Evolutionary conservation across 2,113 vertebrate genomes (phyloP).

Genomic region (Ictidomys tridecemlineatus): DNA sequence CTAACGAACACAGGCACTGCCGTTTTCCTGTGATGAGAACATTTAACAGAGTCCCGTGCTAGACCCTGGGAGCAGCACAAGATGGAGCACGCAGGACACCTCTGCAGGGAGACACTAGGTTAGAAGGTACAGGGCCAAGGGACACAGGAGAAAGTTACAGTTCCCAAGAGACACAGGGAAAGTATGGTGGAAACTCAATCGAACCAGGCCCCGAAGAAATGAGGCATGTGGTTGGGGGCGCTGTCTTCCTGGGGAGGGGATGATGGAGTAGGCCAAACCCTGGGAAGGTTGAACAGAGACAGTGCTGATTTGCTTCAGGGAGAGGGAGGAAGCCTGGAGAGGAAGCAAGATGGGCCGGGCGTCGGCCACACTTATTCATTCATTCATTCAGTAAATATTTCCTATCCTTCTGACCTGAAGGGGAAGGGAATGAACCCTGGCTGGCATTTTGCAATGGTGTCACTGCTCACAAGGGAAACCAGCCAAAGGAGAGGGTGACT

Average conservation of each 20-base stretch:
- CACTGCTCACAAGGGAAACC: background rate
- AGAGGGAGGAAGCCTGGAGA: background rate
- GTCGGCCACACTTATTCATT: too few relatives aligned
- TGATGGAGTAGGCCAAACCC: background rate
- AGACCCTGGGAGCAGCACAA: background rate
- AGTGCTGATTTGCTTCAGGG: background rate
- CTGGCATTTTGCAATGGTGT: background rate
- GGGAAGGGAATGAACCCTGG: background rate
- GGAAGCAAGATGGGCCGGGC: background rate
- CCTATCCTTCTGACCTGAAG: background rate
- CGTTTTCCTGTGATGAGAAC: background rate
- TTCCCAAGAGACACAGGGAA: background rate
- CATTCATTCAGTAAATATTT: background rate
- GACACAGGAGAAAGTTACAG: background rate
- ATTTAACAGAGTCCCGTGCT: background rate
- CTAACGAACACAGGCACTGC: background rate
- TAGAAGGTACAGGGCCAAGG: background rate
- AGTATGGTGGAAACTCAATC: background rate
- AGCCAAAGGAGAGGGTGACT: background rate
- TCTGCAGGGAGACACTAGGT: background rate
- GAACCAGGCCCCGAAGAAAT: background rate
- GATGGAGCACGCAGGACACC: background rate
- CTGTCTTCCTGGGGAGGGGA: background rate
- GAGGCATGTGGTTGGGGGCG: too few relatives aligned
- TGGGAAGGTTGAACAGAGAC: background rate